These are phyloP conservation scores for Caenorhabditis uteleia DNA, from an alignment of 2,888 invertebrate genomes.

Conservation along the genomic window DNA sequence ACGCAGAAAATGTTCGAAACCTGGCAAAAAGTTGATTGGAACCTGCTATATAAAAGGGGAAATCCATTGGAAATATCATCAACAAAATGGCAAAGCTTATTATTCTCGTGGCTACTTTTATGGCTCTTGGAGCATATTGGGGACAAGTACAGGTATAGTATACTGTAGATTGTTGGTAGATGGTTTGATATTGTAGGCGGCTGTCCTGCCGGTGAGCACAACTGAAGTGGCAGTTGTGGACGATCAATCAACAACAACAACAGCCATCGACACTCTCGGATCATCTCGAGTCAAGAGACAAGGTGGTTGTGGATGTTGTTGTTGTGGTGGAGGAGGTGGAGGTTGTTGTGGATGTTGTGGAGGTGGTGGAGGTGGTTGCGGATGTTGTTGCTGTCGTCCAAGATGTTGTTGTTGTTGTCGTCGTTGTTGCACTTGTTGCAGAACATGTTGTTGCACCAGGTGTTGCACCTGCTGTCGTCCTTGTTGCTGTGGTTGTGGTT, in stretches of 20 bases:
- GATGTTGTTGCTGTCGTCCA: constrained; percentile 2
- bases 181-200: neutral
- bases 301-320: constrained; percentile 15
- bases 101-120: no score
- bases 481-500: no score
- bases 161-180: neutral
- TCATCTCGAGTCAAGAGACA: constrained; percentile 19
- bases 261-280: constrained; percentile 16
- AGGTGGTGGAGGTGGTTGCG: no score
- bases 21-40: no score
- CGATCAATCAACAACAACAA: neutral
- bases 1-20: no score
- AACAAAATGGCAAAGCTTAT: no score
- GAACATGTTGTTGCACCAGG: constrained; percentile 33
- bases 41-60: no score
- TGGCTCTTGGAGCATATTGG: no score
- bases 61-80: no score
- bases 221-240: neutral
- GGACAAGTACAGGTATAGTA: neutral
- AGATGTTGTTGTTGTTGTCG: constrained; percentile 26
- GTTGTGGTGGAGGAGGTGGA: no score
- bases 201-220: neutral
- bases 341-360: no score
- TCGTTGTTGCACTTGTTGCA: constrained; percentile 35
- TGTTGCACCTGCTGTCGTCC: constrained; percentile 25